Conservation (phyloP, 1,140 invertebrate species). For the Micrasema longulum region DNA sequence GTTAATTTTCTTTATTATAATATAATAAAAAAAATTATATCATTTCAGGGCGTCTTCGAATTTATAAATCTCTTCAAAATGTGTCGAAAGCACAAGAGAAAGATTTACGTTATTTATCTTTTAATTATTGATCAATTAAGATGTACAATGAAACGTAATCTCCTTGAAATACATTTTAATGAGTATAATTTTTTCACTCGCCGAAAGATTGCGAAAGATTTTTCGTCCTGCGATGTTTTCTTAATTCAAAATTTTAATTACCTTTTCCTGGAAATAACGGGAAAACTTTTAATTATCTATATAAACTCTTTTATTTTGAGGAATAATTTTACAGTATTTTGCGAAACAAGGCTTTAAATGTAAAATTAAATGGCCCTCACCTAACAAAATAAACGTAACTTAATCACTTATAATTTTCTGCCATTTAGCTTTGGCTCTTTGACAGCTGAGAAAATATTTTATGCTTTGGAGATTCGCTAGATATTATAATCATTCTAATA, state of each 20-base stretch:
- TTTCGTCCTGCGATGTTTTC: conserved; percentile 1
- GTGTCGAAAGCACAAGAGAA: no score
- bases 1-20: no score
- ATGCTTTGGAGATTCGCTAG: no score
- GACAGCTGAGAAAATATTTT: background rate
- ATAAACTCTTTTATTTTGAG: conserved; percentile 36
- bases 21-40: no score
- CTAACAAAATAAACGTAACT: conserved; percentile 27
- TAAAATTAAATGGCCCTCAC: conserved; percentile 21
- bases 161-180: conserved; percentile 9
- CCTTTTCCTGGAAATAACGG: conserved; percentile 11
- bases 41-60: no score
- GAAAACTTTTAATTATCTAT: conserved; percentile 35
- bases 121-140: conserved; percentile 16
- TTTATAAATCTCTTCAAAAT: no score
- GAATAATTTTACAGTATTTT: conserved; percentile 29
- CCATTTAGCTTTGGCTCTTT: background rate
- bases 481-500: no score
- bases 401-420: conserved; percentile 27
- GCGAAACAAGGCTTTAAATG: conserved; percentile 21
- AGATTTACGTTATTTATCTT: background rate
- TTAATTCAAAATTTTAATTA: conserved; percentile 31
- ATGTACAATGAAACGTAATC: conserved; percentile 12
- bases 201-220: conserved; percentile 12
- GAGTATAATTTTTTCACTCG: conserved; percentile 1